These are phyloP conservation scores for Eunapius fragilis DNA, from an alignment of 37 sponge, comb jelly and placozoan genomes.

Conservation along the genomic window DNA sequence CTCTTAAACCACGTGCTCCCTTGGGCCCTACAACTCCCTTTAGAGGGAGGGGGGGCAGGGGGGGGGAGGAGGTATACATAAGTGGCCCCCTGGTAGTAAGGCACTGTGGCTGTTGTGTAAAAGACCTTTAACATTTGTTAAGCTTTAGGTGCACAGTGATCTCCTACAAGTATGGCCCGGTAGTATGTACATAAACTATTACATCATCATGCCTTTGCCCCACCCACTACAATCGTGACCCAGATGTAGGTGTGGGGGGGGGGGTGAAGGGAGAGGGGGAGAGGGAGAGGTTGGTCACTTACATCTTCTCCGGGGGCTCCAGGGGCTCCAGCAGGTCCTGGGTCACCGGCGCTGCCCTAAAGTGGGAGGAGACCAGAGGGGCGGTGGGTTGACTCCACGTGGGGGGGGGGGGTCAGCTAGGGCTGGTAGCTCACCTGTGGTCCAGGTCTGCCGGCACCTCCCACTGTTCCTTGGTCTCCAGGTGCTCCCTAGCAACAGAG, in stretches of 20 bases:
- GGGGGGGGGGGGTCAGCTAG: too few species aligned
- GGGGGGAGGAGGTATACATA: background rate
- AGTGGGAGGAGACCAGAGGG: constrained; percentile 2
- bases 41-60: background rate
- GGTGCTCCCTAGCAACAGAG: background rate
- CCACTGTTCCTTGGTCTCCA: constrained; percentile 28
- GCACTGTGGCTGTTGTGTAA: too few species aligned
- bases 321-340: constrained; percentile 45
- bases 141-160: too few species aligned
- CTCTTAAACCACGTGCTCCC: constrained; percentile 55
- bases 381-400: constrained; percentile 7
- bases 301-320: constrained; percentile 44
- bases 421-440: background rate
- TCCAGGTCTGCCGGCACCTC: background rate
- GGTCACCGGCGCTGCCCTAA: constrained; percentile 46
- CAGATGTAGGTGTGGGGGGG: too few species aligned
- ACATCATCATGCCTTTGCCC: too few species aligned
- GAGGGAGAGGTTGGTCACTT: constrained; percentile 2
- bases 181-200: too few species aligned
- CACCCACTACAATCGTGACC: too few species aligned
- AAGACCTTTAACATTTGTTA: too few species aligned
- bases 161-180: too few species aligned
- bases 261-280: background rate
- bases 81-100: too few species aligned
- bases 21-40: constrained; percentile 50